These are phyloP conservation scores for Drosophila nasuta DNA, from an alignment of 1,140 invertebrate species.

Conservation along the genomic window DNA sequence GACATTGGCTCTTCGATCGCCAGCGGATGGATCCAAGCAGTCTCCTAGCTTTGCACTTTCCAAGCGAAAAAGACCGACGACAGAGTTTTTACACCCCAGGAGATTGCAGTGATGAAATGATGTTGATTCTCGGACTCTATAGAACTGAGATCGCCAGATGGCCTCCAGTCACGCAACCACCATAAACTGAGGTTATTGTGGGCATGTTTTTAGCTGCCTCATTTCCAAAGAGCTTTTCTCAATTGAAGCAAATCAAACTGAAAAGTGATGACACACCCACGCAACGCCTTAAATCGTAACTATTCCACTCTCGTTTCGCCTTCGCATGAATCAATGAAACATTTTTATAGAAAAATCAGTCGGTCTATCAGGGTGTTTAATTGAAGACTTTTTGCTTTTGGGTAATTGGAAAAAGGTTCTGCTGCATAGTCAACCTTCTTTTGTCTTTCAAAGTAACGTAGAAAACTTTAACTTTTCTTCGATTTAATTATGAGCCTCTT, in stretches of 20 bases:
- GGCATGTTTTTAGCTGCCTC: constrained; percentile 41
- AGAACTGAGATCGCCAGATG: constrained; percentile 58
- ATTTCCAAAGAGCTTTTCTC: constrained; percentile 58
- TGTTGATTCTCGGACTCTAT: constrained; percentile 17
- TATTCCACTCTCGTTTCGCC: too few relatives aligned
- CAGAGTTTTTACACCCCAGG: constrained; percentile 37
- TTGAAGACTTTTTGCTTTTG: neutral
- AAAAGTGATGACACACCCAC: constrained; percentile 52
- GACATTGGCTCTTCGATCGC: constrained; percentile 48
- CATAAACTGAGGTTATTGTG: constrained; percentile 61
- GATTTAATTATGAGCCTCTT: too few relatives aligned
- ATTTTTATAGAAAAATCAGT: constrained; percentile 23
- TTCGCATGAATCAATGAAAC: constrained; percentile 12
- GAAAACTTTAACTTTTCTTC: too few relatives aligned
- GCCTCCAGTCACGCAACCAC: constrained; percentile 74
- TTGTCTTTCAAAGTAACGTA: too few relatives aligned
- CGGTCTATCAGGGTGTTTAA: constrained; percentile 18
- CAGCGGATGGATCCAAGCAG: constrained; percentile 29
- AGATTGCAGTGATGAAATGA: constrained; percentile 20
- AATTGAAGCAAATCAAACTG: constrained; percentile 75
- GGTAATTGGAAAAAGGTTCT: neutral
- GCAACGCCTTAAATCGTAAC: constrained; percentile 33
- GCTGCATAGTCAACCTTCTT: too few relatives aligned
- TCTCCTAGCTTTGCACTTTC: constrained; percentile 28
- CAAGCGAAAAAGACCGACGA: neutral